phyloP scores from a whole-genome alignment of 2,888 invertebrate species.

The Odontomyia ornata region DNA sequence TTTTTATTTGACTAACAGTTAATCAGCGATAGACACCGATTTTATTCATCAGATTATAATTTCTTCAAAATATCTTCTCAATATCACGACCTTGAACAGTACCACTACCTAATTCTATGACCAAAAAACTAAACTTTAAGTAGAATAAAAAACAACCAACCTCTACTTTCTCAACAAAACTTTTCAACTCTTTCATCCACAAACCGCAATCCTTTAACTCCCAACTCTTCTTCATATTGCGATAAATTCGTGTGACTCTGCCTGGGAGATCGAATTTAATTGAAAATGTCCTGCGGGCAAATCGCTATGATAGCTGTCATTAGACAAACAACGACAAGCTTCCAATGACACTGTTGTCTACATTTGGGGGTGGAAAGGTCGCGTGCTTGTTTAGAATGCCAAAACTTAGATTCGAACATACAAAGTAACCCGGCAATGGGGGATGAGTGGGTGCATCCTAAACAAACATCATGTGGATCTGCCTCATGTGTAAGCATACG shows the following conservation, averaged over 20 bases:
- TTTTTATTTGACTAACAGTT: too few relatives aligned
- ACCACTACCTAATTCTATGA: too few relatives aligned
- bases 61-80: too few relatives aligned
- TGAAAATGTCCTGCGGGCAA: conserved; percentile 22
- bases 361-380: not conserved
- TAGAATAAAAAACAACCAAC: not conserved
- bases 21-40: too few relatives aligned
- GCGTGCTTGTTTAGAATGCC: not conserved
- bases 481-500: conserved; percentile 17
- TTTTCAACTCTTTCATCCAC: not conserved
- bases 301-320: conserved; percentile 33
- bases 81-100: too few relatives aligned
- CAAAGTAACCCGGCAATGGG: not conserved
- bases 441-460: conserved; percentile 15
- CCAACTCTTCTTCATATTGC: not conserved
- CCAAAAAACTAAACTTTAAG: too few relatives aligned
- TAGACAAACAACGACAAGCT: conserved; percentile 27
- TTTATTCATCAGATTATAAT: too few relatives aligned
- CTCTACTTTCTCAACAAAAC: not conserved
- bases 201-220: not conserved
- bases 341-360: not conserved
- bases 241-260: not conserved
- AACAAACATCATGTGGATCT: conserved; percentile 33
- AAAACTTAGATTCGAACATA: not conserved
- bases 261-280: conserved; percentile 36